phyloP scores from a whole-genome alignment of 2,888 invertebrate genomes.

The Escarpia spicata region DNA sequence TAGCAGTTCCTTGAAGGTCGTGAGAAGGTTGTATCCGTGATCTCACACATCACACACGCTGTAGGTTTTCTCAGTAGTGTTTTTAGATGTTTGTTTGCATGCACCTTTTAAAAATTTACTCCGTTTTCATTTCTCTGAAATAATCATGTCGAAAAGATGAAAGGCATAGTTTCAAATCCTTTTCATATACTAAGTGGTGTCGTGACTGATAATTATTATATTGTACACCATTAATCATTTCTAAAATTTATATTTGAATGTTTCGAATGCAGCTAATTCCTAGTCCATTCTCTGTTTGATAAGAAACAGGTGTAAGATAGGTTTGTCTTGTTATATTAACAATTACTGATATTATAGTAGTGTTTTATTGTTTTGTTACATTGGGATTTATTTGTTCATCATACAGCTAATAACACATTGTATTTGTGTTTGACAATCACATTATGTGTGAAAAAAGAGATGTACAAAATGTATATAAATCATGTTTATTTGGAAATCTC shows the following conservation, averaged over 20 bases:
- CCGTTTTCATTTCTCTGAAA: no score
- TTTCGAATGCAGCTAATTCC: neutral
- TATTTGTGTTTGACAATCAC: neutral
- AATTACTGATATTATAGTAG: neutral
- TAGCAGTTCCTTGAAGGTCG: no score
- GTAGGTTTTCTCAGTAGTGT: no score
- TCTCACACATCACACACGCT: no score
- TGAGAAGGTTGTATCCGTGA: no score
- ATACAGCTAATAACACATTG: neutral
- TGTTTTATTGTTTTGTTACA: neutral
- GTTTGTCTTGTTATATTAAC: neutral
- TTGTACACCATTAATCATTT: neutral
- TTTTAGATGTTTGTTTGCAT: no score
- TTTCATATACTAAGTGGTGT: neutral
- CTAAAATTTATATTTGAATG: neutral
- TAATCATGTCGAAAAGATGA: no score
- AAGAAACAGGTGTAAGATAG: neutral
- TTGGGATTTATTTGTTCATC: neutral
- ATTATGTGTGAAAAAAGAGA: neutral
- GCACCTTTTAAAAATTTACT: no score
- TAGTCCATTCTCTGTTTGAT: neutral
- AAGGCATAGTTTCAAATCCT: no score
- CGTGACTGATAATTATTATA: neutral
- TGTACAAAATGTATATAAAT: neutral
- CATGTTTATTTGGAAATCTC: neutral